Conservation (phyloP, 2,888 invertebrate genomes). For the Eupithecia abbreviata region DNA sequence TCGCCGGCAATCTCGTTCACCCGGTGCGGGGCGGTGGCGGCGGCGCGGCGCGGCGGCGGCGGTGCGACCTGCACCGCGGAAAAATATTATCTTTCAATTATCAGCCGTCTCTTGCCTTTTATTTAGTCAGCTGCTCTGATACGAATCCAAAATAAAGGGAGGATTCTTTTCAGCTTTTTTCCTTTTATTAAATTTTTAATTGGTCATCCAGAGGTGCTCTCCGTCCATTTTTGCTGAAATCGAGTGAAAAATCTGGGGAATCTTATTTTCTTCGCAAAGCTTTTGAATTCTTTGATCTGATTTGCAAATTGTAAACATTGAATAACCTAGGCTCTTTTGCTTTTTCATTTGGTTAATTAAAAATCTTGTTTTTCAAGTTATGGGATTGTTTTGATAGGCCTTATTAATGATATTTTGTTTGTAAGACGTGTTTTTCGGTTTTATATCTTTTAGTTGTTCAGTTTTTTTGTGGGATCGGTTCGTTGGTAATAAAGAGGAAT, state of each 20-base stretch:
- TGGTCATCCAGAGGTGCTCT: conserved; percentile 42
- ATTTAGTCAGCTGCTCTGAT: conserved; percentile 68
- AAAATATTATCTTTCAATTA: conserved; percentile 78
- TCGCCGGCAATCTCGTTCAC: conserved; percentile 46
- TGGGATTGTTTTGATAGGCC: conserved; percentile 8
- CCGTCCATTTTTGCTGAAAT: conserved; percentile 39
- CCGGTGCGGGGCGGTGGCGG: conserved; percentile 21
- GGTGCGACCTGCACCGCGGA: conserved; percentile 55
- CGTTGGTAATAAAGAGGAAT: not conserved
- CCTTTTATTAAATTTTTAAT: conserved; percentile 48
- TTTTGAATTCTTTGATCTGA: conserved; percentile 36
- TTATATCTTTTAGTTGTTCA: not conserved
- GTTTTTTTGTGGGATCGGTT: not conserved
- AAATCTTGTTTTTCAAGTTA: conserved; percentile 8
- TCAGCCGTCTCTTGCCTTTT: conserved; percentile 59
- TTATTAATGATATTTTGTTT: conserved; percentile 2
- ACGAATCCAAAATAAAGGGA: conserved; percentile 66
- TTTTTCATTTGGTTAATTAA: conserved; percentile 19
- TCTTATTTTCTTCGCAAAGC: conserved; percentile 28
- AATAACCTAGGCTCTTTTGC: conserved; percentile 18
- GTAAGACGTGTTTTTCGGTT: not conserved
- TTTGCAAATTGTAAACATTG: conserved; percentile 31
- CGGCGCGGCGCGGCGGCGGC: not conserved
- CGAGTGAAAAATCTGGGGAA: conserved; percentile 39
- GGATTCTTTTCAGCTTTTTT: conserved; percentile 38